These are phyloP conservation scores for Esox niger DNA, from an alignment of 2,113 vertebrate genomes.

Conservation along the genomic window DNA sequence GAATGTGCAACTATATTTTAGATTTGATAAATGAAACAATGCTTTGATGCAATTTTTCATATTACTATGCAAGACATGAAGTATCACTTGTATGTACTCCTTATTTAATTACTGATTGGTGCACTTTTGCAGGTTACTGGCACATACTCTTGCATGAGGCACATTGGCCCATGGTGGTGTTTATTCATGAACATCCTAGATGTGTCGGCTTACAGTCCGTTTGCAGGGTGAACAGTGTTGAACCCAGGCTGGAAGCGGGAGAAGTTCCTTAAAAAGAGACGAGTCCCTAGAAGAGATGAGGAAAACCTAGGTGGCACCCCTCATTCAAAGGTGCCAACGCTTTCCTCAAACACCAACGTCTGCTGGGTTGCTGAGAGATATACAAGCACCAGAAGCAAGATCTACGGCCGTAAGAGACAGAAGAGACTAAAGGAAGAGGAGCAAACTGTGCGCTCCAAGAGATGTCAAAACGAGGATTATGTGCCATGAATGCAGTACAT, in stretches of 20 bases:
- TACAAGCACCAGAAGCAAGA: neutral
- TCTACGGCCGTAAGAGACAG: neutral
- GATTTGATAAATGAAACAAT: too few relatives aligned
- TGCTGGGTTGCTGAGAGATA: slow-evolving; percentile 10
- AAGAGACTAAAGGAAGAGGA: slow-evolving; percentile 2
- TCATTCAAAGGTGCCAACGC: slow-evolving; percentile 17
- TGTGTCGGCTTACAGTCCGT: slow-evolving; percentile 22
- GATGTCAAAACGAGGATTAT: slow-evolving; percentile 14
- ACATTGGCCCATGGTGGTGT: slow-evolving; percentile 18
- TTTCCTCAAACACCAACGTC: slow-evolving; percentile 10
- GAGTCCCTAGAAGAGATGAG: slow-evolving; percentile 19
- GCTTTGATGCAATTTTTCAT: too few relatives aligned
- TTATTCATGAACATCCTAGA: slow-evolving; percentile 18
- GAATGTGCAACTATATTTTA: too few relatives aligned
- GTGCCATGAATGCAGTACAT: slow-evolving; percentile 11
- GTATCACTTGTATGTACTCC: slow-evolving; percentile 3
- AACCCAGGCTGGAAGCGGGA: slow-evolving; percentile 16
- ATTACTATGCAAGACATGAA: too few relatives aligned
- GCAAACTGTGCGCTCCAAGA: slow-evolving; percentile 3
- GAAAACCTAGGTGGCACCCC: slow-evolving; percentile 6
- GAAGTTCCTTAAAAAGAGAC: slow-evolving; percentile 6
- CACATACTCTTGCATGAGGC: slow-evolving; percentile 14
- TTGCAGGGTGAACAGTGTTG: slow-evolving; percentile 11
- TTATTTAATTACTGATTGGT: slow-evolving; percentile 18
- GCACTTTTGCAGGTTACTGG: slow-evolving; percentile 13